Conservation (phyloP, 92 coral and sea anemone genomes). For the Epizoanthus rinbou region DNA sequence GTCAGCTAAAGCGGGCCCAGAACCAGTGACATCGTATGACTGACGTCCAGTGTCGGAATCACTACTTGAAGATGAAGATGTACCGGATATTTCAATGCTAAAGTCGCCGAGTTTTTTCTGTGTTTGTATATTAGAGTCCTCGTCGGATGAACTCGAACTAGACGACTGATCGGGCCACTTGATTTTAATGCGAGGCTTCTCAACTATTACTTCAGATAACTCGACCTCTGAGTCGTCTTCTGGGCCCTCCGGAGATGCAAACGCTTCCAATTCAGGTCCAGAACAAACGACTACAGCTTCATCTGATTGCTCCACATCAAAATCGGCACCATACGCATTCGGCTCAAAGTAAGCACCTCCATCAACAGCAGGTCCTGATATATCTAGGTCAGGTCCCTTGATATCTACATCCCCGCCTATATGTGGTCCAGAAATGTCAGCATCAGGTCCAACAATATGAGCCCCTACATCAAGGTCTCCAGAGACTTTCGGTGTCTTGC, state of each 20-base stretch:
- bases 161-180: slow-evolving; percentile 15
- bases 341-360: neutral
- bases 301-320: neutral
- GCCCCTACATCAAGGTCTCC: neutral
- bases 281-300: slow-evolving; percentile 1
- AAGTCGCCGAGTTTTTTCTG: slow-evolving; percentile 4
- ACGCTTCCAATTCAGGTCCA: neutral
- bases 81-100: slow-evolving; percentile 7
- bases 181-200: neutral
- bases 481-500: neutral
- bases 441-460: neutral
- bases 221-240: neutral
- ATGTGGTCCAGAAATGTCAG: neutral
- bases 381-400: neutral
- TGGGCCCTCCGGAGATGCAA: slow-evolving; percentile 10
- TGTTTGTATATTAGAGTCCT: neutral
- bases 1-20: neutral
- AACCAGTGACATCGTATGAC: neutral
- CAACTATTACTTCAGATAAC: neutral
- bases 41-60: neutral
- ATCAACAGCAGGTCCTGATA: neutral
- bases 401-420: neutral
- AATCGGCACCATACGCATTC: neutral
- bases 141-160: neutral
- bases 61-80: slow-evolving; percentile 23